Evolutionary conservation across 2,113 vertebrate genomes (phyloP).

Genomic region (Nycticryphes semicollaris): DNA sequence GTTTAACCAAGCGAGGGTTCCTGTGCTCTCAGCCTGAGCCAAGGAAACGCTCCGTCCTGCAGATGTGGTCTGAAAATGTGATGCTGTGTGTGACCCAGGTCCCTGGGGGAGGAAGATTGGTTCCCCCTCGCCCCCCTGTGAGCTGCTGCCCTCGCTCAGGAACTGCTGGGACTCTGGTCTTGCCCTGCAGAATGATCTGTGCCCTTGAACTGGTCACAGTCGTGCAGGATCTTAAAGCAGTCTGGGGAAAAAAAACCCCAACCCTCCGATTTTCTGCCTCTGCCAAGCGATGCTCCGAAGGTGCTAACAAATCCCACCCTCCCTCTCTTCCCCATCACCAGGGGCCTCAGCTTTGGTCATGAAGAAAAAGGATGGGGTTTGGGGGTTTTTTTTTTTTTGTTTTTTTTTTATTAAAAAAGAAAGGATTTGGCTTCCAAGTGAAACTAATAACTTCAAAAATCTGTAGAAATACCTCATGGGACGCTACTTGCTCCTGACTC

Average conservation of each 20-base stretch:
- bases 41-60: neutral
- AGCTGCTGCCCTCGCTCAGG: neutral
- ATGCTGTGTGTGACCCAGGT: neutral
- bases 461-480: slow-evolving; percentile 10
- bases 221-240: neutral
- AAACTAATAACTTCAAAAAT: neutral
- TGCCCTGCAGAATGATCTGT: neutral
- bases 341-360: neutral
- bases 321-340: neutral
- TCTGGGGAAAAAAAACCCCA: neutral
- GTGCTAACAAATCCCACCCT: neutral
- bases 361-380: neutral
- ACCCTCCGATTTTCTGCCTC: neutral
- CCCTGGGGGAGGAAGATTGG: too few relatives aligned
- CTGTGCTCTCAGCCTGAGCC: fast-evolving
- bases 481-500: neutral
- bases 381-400: neutral
- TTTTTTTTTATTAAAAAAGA: neutral
- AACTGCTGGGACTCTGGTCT: neutral
- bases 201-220: neutral
- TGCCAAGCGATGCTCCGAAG: neutral
- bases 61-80: fast-evolving
- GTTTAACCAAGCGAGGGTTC: fast-evolving
- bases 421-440: neutral
- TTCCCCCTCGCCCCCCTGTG: too few relatives aligned